Base-by-base conservation (phyloP, 2,797 vertebrate genomes). In the Bradypus variegatus region DNA sequence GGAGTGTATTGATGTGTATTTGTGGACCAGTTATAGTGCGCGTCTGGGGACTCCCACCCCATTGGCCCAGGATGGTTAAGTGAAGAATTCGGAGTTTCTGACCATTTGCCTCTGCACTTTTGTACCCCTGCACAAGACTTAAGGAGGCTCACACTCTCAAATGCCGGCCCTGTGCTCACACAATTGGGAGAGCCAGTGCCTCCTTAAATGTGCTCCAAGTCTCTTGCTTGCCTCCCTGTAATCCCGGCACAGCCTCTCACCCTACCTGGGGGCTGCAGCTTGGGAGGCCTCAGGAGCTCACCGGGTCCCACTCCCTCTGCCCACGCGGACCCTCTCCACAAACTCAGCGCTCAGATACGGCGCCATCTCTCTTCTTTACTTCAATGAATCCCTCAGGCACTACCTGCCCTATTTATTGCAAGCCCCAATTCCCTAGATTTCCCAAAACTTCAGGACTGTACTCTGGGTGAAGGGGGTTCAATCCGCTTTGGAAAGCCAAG, bases 241-340 rank as follows among this genome's bases (percentile, higher is more conserved):
- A 48, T 50, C 48, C 50, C 29, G 14, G 48, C 21, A n/a, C 31
- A 29, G 84, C 48, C 48, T 5, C 64, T 53, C 29, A 21, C 60
- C 36, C 58, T 1, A 0, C 45, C 8, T 1, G 23, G 41, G 27
- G 15, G 5, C 69, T 27, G 50, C 31, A 33, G 14, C 14, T 29
- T 29, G 16, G 7, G 12, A 58, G 31, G 58, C 85, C 31, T 48
- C 41, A 29, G 50, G 41, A 82, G 12, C 36, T 70, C 45, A 21
- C 27, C 33, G 53, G 16, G 29, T 19, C 48, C 41, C 5, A 2
- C 62, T 69, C 45, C 25, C 72, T 45, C 25, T 73, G 25, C 3
- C 14, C 50, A 29, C 0, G 1, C 48, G 16, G 12, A 65, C 58
- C 9, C 38, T 60, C 15, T 29, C 45, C 23, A 23, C 6, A n/a